These are phyloP conservation scores for Oriolus oriolus DNA, from an alignment of 2,113 vertebrate genomes.

Conservation along the genomic window DNA sequence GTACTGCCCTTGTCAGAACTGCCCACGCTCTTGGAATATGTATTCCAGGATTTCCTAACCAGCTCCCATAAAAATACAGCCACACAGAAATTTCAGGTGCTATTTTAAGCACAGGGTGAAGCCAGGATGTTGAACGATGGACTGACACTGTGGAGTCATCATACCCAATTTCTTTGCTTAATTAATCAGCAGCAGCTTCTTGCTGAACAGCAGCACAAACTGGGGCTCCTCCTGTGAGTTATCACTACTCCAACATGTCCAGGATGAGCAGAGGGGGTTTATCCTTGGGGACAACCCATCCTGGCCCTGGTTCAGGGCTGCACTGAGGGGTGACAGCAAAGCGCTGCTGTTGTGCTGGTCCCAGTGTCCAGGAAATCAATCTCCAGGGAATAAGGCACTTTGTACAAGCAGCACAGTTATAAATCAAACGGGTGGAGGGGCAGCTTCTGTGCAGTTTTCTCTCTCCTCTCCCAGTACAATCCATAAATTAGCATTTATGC, in stretches of 20 bases:
- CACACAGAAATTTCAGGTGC: background rate
- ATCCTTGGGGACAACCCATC: background rate
- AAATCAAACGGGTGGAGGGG: background rate
- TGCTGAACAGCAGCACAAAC: background rate
- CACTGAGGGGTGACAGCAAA: background rate
- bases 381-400: background rate
- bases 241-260: accelerated
- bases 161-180: background rate
- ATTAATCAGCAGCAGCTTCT: background rate
- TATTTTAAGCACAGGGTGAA: background rate
- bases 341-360: background rate
- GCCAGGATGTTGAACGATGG: background rate
- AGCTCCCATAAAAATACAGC: background rate
- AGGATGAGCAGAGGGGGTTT: background rate
- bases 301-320: background rate
- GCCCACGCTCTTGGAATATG: accelerated
- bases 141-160: background rate
- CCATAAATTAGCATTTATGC: background rate
- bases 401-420: background rate
- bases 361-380: background rate
- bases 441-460: background rate
- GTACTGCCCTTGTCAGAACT: background rate
- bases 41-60: background rate
- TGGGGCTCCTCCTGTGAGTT: background rate
- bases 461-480: background rate